phyloP scores from a whole-genome alignment of 2,113 vertebrate genomes.

The Acinonyx jubatus region DNA sequence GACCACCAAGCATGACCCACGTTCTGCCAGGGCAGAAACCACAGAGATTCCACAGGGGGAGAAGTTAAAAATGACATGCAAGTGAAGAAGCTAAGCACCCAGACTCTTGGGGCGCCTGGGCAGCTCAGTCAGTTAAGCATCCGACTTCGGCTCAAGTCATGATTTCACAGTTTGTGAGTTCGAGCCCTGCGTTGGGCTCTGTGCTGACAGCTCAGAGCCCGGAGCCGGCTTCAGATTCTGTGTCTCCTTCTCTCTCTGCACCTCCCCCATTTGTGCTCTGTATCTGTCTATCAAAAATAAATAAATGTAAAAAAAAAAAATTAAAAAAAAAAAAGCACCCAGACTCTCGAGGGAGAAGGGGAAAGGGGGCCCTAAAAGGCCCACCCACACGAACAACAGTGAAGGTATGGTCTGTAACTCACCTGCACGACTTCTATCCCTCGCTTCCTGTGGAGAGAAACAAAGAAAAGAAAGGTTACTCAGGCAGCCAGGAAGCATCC shows the following conservation, averaged over 20 bases:
- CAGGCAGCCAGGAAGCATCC: background rate
- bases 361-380: background rate
- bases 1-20: background rate
- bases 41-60: rapidly evolving
- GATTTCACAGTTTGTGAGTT: too few species aligned
- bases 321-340: background rate
- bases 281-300: too few species aligned
- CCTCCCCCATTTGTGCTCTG: too few species aligned
- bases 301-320: too few species aligned
- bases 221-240: too few species aligned
- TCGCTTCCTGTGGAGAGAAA: constrained; percentile 91
- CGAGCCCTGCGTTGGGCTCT: too few species aligned
- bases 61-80: too few species aligned
- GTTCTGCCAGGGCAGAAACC: background rate
- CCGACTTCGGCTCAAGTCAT: too few species aligned
- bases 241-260: too few species aligned
- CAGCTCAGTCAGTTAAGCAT: too few species aligned
- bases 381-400: rapidly evolving
- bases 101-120: background rate
- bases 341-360: background rate
- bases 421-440: constrained; percentile 98
- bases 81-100: background rate
- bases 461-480: constrained; percentile 75
- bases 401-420: constrained; percentile 79
- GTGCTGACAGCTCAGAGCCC: too few species aligned